Percentiles rank a stretch among this genome's conserved stretches.
phyloP scores from a whole-genome alignment of 2,113 vertebrate species.

The Echinops telfairi region DNA sequence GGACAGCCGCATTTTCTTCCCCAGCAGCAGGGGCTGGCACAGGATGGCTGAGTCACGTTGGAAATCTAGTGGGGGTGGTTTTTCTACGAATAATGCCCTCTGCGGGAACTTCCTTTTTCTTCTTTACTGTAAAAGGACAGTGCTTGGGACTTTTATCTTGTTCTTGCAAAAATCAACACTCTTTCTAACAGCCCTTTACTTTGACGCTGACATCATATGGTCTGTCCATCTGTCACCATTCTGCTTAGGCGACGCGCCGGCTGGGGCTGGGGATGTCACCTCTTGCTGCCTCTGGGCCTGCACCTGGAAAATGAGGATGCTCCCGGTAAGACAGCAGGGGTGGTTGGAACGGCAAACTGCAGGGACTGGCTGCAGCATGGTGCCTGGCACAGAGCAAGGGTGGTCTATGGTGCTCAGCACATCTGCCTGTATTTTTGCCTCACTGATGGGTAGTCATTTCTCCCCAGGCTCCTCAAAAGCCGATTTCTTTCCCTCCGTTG shows the following conservation, averaged over 20 bases:
- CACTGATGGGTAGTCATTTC: background rate
- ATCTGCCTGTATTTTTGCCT: conserved; percentile 25
- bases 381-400: background rate
- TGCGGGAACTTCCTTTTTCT: background rate
- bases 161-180: conserved; percentile 19
- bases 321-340: background rate
- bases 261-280: background rate
- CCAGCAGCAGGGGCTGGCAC: conserved; percentile 5
- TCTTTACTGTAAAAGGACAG: background rate
- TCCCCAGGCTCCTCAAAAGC: conserved; percentile 1
- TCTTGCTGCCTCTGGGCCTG: background rate
- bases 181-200: conserved; percentile 4
- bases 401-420: background rate
- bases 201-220: conserved; percentile 39
- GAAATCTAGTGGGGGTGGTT: background rate
- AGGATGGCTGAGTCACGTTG: background rate
- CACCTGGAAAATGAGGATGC: background rate
- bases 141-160: conserved; percentile 8
- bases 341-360: background rate
- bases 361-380: background rate
- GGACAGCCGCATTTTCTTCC: conserved; percentile 55
- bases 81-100: conserved; percentile 49
- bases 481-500: background rate
- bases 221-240: background rate
- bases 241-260: background rate